phyloP scores from a whole-genome alignment of 92 coral and sea anemone genomes.

The Parazoanthus atlanticus region DNA sequence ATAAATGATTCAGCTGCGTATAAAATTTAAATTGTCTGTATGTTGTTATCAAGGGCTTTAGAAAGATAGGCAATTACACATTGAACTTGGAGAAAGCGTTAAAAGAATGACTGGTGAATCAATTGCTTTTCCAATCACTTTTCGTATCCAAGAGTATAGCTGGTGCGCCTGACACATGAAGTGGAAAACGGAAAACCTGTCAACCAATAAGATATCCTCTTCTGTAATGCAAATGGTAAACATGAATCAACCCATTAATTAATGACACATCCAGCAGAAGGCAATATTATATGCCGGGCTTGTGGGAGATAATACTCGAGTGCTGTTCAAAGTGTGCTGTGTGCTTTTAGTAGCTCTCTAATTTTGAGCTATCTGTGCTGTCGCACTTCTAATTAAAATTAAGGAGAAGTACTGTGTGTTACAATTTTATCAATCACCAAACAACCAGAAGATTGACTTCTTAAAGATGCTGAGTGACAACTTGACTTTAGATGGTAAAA shows the following conservation, averaged over 20 bases:
- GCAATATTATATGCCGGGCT: not conserved
- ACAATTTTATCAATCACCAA: not conserved
- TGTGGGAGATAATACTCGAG: not conserved
- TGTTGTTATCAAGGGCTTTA: not conserved
- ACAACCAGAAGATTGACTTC: not conserved
- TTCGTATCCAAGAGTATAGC: not conserved
- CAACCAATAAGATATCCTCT: not conserved
- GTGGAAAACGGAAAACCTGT: too few relatives aligned
- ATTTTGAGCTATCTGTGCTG: not conserved
- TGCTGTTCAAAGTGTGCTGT: not conserved
- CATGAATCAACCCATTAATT: not conserved
- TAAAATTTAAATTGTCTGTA: slow-evolving; percentile 1
- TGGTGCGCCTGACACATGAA: not conserved
- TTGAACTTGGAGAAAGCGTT: not conserved
- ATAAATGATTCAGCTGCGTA: not conserved
- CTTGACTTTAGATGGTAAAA: not conserved
- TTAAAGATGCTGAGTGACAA: not conserved
- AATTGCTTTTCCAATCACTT: not conserved
- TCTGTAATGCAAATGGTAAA: not conserved
- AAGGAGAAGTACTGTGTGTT: not conserved
- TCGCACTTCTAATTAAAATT: not conserved
- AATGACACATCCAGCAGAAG: not conserved
- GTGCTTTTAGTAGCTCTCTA: not conserved
- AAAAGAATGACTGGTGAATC: not conserved
- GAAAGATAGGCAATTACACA: not conserved